Evolutionary conservation across 2,888 invertebrate genomes (phyloP).

Genomic region (Elaeidobius kamerunicus): DNA sequence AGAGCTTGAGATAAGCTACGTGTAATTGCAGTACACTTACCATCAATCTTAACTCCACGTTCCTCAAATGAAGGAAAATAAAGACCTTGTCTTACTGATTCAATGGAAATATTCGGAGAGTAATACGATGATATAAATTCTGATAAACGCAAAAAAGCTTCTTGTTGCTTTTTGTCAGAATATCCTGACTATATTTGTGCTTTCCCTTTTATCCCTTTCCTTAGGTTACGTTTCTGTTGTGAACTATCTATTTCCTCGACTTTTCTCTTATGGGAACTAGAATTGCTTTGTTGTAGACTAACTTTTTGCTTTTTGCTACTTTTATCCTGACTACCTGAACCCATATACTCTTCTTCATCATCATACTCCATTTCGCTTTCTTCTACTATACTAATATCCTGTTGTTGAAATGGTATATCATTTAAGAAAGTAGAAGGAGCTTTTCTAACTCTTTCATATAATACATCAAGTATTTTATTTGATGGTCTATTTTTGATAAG

Average conservation of each 20-base stretch:
- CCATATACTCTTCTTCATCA: too few relatives aligned
- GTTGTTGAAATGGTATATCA: too few relatives aligned
- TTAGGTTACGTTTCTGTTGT: background rate
- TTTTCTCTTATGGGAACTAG: too few relatives aligned
- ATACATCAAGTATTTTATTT: conserved; percentile 34
- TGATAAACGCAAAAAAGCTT: conserved; percentile 9
- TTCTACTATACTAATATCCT: background rate
- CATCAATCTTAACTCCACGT: conserved; percentile 15
- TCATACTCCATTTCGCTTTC: too few relatives aligned
- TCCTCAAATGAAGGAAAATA: conserved; percentile 13
- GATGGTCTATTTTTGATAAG: conserved; percentile 33
- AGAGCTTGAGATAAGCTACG: conserved; percentile 15
- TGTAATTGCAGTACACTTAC: conserved; percentile 13
- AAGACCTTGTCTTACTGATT: conserved; percentile 10
- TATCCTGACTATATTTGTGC: conserved; percentile 5
- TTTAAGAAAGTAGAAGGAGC: conserved; percentile 9
- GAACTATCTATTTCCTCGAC: too few relatives aligned
- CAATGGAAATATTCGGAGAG: conserved; percentile 6
- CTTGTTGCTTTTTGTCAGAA: background rate
- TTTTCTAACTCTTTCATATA: conserved; percentile 30
- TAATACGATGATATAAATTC: conserved; percentile 6
- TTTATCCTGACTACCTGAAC: too few relatives aligned
- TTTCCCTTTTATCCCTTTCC: background rate
- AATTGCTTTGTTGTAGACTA: too few relatives aligned
- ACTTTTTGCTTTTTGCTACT: too few relatives aligned